Base-by-base conservation (phyloP, 2,797 vertebrate genomes). In the Ctenochaetus hawaiiensis region DNA sequence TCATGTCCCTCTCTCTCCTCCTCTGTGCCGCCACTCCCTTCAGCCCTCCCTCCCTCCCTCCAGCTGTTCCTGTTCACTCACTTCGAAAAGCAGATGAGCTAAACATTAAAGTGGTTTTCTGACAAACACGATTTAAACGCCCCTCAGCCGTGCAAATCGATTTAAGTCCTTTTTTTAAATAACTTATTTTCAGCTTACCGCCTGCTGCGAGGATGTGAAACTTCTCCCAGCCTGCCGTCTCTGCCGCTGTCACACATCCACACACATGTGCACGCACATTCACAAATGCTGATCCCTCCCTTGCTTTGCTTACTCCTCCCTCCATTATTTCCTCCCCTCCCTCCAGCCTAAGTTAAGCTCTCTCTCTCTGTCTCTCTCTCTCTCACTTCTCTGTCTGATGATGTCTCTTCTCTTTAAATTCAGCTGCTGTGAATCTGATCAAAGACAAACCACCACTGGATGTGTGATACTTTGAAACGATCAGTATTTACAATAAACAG, bases 291-390 rank as follows among this genome's bases (percentile, higher is more conserved):
- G 64, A 78, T 49, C 87, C 71, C 87, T 88, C 89, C 86, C 78
- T 78, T 60, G 2, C 54, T 13, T 2, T 20, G 59, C 67, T 90
- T 72, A 85, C 89, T 91, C 89, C 87, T 89, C 90, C 89, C 77
- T 83, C 80, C 82, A 77, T 59, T 20, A 52, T 39, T 37, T 39
- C 48, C 39, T 56, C 49, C 67, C 72, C 69, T 77, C 71, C 77
- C 65, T 70, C 70, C 12, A 49, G 59, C 80, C 54, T 54, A 11
- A 66, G 60, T 72, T 47, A 59, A 64, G 48, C 80, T 60, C 75
- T 12, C 65, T 59, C 72, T 3, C 69, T 1, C 54, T 41, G 62
- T 54, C 66, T 61, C 74, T 45, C 54, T 13, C 30, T 16, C 58
- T 52, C 44, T 22, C 3, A 78, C 70, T 73, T 67, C 67, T 71